These are phyloP conservation scores for Formica aserva DNA, from an alignment of 2,888 invertebrate genomes.

Conservation along the genomic window DNA sequence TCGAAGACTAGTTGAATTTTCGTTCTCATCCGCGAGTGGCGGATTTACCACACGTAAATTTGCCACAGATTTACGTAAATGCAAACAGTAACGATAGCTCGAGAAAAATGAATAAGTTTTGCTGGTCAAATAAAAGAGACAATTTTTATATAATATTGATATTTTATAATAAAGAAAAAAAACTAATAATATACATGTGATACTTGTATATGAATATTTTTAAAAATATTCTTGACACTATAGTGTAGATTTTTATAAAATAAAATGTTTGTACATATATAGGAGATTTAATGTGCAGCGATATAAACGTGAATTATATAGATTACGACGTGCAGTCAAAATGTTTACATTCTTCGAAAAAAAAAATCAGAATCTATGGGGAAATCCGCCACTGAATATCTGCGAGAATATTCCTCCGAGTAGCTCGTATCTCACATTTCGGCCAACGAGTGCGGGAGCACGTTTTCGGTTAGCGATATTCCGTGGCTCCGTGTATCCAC, in stretches of 20 bases:
- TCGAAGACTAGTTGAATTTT: slow-evolving; percentile 29
- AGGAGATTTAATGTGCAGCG: neutral
- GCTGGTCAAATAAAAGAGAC: neutral
- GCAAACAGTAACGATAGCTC: slow-evolving; percentile 21
- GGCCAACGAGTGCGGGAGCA: slow-evolving; percentile 59
- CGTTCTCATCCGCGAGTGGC: neutral
- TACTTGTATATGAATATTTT: too few relatives aligned
- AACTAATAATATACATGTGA: too few relatives aligned
- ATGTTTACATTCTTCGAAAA: slow-evolving; percentile 34
- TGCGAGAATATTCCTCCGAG: slow-evolving; percentile 54
- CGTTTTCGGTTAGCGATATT: slow-evolving; percentile 67
- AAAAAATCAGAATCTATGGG: slow-evolving; percentile 40
- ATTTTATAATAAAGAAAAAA: neutral
- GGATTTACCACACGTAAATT: slow-evolving; percentile 4
- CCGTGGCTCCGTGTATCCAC: slow-evolving; percentile 55
- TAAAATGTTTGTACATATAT: neutral
- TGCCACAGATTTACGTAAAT: slow-evolving; percentile 13
- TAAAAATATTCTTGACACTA: neutral
- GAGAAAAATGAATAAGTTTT: slow-evolving; percentile 15
- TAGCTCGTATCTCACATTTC: slow-evolving; percentile 69
- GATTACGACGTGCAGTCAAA: neutral
- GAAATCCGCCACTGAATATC: slow-evolving; percentile 31
- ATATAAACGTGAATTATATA: neutral
- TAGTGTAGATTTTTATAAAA: neutral
- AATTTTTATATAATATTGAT: neutral